phyloP scores from a whole-genome alignment of 2,888 invertebrate genomes.

The Selenia dentaria region DNA sequence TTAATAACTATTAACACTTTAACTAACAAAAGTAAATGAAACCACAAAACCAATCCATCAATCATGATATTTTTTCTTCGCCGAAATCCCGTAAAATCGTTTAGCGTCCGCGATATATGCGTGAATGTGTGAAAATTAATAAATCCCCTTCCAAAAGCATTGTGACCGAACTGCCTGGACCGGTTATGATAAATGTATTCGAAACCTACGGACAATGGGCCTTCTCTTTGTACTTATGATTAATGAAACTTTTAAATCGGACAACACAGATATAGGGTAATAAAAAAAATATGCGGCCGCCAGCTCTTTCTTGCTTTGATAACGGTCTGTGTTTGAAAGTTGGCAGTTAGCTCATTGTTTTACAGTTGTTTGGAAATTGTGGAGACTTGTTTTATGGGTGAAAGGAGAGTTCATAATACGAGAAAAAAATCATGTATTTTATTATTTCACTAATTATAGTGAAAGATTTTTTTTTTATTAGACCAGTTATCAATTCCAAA shows the following conservation, averaged over 20 bases:
- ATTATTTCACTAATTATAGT: no score
- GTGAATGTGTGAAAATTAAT: constrained; percentile 63
- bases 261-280: constrained; percentile 19
- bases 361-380: not conserved
- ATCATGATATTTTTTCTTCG: constrained; percentile 24
- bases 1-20: no score
- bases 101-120: constrained; percentile 32
- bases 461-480: no score
- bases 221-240: constrained; percentile 51
- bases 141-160: constrained; percentile 50
- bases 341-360: not conserved
- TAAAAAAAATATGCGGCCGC: constrained; percentile 17
- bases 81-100: constrained; percentile 29
- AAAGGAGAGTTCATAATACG: no score
- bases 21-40: no score
- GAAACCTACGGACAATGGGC: constrained; percentile 54
- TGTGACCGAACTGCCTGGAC: constrained; percentile 40
- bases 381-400: no score
- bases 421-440: no score
- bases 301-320: constrained; percentile 14
- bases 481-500: no score
- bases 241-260: constrained; percentile 55
- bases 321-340: constrained; percentile 1
- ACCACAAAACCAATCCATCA: constrained; percentile 23
- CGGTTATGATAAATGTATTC: constrained; percentile 75